Evolutionary conservation across 1,140 invertebrate genomes (phyloP).

Genomic region (Penaeus chinensis): DNA sequence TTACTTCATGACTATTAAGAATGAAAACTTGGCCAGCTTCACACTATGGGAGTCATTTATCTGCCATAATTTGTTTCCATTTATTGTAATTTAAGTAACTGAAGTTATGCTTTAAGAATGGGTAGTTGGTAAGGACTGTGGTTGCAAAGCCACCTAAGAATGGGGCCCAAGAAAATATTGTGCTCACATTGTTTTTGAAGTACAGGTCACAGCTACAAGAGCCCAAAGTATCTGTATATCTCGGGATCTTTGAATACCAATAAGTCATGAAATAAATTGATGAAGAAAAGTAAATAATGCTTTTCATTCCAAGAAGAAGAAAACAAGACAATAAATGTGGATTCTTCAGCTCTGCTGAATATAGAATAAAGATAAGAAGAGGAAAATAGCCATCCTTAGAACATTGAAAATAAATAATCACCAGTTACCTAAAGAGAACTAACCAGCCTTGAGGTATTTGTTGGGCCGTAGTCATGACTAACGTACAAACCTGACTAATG

Average conservation of each 20-base stretch:
- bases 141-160: slow-evolving; percentile 46
- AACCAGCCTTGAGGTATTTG: slow-evolving; percentile 52
- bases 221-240: slow-evolving; percentile 61
- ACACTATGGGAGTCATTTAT: slow-evolving; percentile 34
- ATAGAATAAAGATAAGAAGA: background rate
- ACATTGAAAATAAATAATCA: slow-evolving; percentile 18
- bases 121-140: slow-evolving; percentile 55
- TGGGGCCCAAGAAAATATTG: slow-evolving; percentile 50
- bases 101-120: slow-evolving; percentile 57
- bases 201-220: slow-evolving; percentile 60
- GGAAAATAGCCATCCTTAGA: slow-evolving; percentile 21
- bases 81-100: slow-evolving; percentile 54
- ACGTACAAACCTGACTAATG: slow-evolving; percentile 58
- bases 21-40: slow-evolving; percentile 27
- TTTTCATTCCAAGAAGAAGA: slow-evolving; percentile 59
- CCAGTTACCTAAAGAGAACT: slow-evolving; percentile 43
- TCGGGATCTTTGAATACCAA: slow-evolving; percentile 50
- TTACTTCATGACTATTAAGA: background rate
- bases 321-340: slow-evolving; percentile 31
- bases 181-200: slow-evolving; percentile 41
- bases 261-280: slow-evolving; percentile 59
- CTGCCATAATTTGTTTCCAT: slow-evolving; percentile 45
- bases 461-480: slow-evolving; percentile 61
- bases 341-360: slow-evolving; percentile 9
- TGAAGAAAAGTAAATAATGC: slow-evolving; percentile 56